Evolutionary conservation across 2,113 vertebrate genomes (phyloP).

Genomic region (Chaetura pelagica): DNA sequence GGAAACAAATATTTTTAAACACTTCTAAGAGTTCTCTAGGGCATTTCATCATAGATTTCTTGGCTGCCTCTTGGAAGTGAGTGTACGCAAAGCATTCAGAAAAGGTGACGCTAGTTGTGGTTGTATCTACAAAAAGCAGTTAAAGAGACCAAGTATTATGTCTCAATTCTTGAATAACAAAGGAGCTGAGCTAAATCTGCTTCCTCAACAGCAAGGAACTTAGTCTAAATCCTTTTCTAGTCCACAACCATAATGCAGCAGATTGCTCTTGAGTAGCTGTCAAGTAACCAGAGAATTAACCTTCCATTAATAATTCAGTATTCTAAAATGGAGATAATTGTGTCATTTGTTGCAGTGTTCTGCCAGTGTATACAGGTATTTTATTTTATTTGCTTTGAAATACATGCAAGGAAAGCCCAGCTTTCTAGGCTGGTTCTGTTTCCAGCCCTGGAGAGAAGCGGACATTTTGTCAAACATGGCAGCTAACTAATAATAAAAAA

Average conservation of each 20-base stretch:
- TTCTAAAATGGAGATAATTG: background rate
- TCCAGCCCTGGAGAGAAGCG: background rate
- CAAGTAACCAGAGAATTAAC: background rate
- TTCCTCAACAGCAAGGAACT: accelerated
- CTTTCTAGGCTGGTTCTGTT: background rate
- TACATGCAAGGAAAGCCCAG: background rate
- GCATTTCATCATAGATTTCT: background rate
- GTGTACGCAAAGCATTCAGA: background rate
- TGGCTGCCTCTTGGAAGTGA: background rate
- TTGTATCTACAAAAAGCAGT: background rate
- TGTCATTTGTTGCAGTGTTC: background rate
- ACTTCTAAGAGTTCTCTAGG: background rate
- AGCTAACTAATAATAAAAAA: background rate
- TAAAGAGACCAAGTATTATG: background rate
- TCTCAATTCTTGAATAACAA: background rate
- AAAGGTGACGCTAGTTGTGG: background rate
- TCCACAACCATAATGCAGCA: background rate
- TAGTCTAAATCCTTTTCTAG: background rate
- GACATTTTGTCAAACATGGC: background rate
- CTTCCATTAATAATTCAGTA: background rate
- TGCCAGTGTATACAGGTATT: background rate
- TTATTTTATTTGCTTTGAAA: background rate
- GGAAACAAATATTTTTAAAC: background rate
- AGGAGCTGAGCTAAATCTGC: background rate
- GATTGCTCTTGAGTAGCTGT: background rate